Percentiles rank a stretch among this genome's conserved stretches.
Conservation (phyloP, 2,113 vertebrate species). For the Loxodonta africana region DNA sequence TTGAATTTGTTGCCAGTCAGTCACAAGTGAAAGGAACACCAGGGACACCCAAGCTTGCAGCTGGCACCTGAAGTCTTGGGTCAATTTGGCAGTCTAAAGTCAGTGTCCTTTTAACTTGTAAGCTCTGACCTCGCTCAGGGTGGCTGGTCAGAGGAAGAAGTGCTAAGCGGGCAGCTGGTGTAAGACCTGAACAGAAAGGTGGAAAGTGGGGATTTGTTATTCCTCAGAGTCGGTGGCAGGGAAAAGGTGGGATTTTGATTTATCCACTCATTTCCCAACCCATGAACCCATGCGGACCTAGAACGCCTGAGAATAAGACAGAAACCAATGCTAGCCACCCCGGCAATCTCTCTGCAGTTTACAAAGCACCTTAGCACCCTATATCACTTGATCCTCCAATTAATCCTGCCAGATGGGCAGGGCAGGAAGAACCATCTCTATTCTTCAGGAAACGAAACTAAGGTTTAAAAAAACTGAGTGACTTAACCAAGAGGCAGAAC, state of each 20-base stretch:
- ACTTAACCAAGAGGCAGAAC: background rate
- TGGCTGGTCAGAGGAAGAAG: background rate
- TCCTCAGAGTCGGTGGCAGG: background rate
- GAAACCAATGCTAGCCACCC: background rate
- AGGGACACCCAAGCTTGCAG: background rate
- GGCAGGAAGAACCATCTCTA: background rate
- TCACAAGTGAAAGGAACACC: background rate
- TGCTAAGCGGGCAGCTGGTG: background rate
- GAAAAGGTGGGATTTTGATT: background rate
- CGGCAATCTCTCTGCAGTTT: background rate
- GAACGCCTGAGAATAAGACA: background rate
- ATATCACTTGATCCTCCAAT: background rate
- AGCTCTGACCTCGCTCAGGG: background rate
- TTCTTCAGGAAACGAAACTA: constrained; percentile 1
- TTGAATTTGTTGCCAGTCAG: background rate
- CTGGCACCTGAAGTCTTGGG: background rate
- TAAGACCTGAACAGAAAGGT: background rate
- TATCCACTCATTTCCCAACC: background rate
- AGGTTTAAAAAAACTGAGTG: background rate
- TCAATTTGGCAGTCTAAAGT: background rate
- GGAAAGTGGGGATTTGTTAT: background rate
- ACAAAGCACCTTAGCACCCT: background rate
- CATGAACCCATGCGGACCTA: background rate
- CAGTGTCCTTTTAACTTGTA: too few species aligned
- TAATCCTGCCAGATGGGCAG: background rate